These are phyloP conservation scores for Scylla paramamosain DNA, from an alignment of 1,140 invertebrate genomes.

Conservation along the genomic window DNA sequence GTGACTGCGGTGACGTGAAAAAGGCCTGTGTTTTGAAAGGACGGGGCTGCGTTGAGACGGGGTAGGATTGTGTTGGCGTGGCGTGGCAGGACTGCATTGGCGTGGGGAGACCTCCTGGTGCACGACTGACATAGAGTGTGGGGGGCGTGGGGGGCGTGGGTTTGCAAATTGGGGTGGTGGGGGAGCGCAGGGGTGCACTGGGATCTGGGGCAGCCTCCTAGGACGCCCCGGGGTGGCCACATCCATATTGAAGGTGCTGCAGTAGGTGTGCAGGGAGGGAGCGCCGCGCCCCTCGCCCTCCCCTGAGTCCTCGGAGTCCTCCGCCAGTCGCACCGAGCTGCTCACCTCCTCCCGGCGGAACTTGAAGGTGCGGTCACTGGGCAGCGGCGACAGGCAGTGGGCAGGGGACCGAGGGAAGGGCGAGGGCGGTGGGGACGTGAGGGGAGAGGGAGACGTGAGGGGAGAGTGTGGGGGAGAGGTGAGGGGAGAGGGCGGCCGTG, in stretches of 20 bases:
- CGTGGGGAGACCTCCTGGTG: no score
- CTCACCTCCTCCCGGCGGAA: conserved; percentile 42
- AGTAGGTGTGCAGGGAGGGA: conserved; percentile 39
- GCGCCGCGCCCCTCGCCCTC: conserved; percentile 21
- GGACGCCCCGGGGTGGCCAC: neutral
- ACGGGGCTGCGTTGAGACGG: no score
- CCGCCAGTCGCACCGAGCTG: conserved; percentile 28
- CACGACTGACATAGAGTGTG: no score
- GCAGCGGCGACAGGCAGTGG: neutral
- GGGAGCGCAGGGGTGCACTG: neutral
- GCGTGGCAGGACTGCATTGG: no score
- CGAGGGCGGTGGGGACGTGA: neutral
- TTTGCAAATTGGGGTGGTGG: no score
- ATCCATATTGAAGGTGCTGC: conserved; percentile 54
- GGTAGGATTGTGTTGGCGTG: no score
- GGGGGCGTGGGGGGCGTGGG: no score
- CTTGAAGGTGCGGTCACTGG: neutral
- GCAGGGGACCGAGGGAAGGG: neutral
- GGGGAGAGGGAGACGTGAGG: neutral
- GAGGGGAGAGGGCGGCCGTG: neutral
- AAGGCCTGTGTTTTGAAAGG: no score
- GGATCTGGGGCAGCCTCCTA: neutral
- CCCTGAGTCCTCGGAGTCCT: conserved; percentile 43
- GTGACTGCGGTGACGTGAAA: no score
- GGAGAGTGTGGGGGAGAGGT: neutral